Evolutionary conservation across 1,140 invertebrate genomes (phyloP), one percentile per base, ranked within the genome.

Genomic region (Agraylea sexmaculata): DNA sequence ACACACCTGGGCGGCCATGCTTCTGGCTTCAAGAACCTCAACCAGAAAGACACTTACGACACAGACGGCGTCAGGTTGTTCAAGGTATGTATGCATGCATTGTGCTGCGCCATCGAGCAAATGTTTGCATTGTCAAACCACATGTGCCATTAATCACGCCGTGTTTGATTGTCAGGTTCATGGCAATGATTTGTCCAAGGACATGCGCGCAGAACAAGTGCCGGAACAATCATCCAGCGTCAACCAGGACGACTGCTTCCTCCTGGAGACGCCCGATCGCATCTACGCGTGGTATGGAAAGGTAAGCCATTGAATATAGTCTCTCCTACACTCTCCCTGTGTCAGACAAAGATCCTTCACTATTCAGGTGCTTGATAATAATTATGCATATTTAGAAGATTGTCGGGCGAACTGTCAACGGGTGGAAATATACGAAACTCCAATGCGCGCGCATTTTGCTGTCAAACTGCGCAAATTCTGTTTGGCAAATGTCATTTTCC

Each of bases 201-300:
- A 83, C 53, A 72, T 78, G 37, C 56, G 77, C 42, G 77, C 75
- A 4, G 60, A 70, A 17, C 78, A 86, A 63, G 69, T 82, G 11
- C 50, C 62, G 4, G 72, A 77, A 22, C 58, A 58, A 8, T 68
- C 78, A 1, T 59, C 65, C 1, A 74, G 70, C 1, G 52, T 86
- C 18, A 74, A 79, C 47, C 78, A 80, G 1, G 77, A 81, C 43
- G 80, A 82, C 51, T 78, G 75, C 0, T 85, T 80, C 48, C 64
- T 83, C 10, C 55, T 82, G 13, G 72, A 78, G 51, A 77, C 71
- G 5, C 63, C 68, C 1, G 54, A 55, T 0, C 57, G 55, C 4
- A 67, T 74, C 4, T 83, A 71, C 53, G 54, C 83, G 4, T 83
- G 83, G 81, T 58, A 70, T 47, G 83, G 83, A 43, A 70, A 75